Evolutionary conservation across 2,888 invertebrate species (phyloP).

Genomic region (Thecocarcelia acutangulata): DNA sequence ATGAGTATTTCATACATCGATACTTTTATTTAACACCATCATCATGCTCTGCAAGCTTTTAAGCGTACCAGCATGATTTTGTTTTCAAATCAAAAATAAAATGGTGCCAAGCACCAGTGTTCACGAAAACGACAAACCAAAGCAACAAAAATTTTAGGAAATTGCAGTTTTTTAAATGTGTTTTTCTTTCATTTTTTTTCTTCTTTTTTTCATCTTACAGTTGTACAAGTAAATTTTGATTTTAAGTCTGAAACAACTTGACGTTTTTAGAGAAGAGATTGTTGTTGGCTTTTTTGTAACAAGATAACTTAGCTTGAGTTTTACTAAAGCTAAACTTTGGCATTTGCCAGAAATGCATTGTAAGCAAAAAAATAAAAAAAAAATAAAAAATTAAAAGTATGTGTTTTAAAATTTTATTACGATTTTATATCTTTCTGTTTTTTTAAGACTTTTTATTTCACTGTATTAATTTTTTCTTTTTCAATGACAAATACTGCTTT

Average conservation of each 20-base stretch:
- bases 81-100: conserved; percentile 39
- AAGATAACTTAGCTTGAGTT: conserved; percentile 39
- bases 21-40: conserved; percentile 51
- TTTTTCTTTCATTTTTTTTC: background rate
- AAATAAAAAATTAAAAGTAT: background rate
- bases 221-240: conserved; percentile 66
- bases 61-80: conserved; percentile 12
- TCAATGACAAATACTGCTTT: conserved; percentile 56
- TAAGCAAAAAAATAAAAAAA: background rate
- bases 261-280: conserved; percentile 55
- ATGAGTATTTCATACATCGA: conserved; percentile 16
- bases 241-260: conserved; percentile 49
- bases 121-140: conserved; percentile 50
- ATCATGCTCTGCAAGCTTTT: conserved; percentile 42
- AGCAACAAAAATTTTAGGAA: conserved; percentile 41
- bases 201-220: conserved; percentile 34
- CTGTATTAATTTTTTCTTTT: background rate
- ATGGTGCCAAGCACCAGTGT: conserved; percentile 70
- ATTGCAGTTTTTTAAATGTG: conserved; percentile 27
- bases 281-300: conserved; percentile 34
- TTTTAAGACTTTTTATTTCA: conserved; percentile 25
- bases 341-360: conserved; percentile 56
- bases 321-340: conserved; percentile 60
- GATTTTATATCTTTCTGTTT: conserved; percentile 44
- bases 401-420: conserved; percentile 17